Base-by-base conservation (phyloP, 2,113 vertebrate species). In the Colossoma macropomum region DNA sequence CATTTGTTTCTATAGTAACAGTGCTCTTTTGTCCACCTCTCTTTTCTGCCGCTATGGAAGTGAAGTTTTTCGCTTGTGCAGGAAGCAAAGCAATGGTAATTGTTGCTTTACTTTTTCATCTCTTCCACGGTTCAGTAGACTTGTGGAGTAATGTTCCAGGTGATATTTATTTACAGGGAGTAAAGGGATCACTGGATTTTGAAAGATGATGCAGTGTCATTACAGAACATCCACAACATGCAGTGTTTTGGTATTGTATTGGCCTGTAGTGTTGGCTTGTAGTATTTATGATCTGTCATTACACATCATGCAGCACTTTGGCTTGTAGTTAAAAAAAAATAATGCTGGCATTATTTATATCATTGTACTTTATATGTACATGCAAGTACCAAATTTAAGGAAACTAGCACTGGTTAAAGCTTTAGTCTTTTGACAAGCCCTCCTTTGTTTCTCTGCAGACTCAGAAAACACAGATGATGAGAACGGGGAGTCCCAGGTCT, bases 11-110 rank as follows among this genome's bases (percentile, higher is more conserved):
- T 84, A 82, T 85, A 85, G 87, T 88, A 87, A 88, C 85, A 79
- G 83, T 86, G 83, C 80, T 83, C 54, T 83, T 77, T 83, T 77
- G 76, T 83, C 65, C 71, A 70, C 92, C 93, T 90, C 93, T 84
- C 92, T 93, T 95, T 94, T 94, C 95, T 96, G 95, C 95, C 94
- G 94, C 95, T 95, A 96, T 93, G 95, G 95, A 96, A 96, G 95
- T 95, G 95, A 96, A 96, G 95, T 96, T 96, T 96, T 96, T 95
- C 95, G 95, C 95, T 96, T 95, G 94, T 96, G 95, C 95, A 96
- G 95, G 92, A 96, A 96, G 92, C 95, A 96, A 94, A 96, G 95
- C 92, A 96, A 96, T 93, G 96, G 96, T 96, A 96, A 88, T 92
- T 91, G 93, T 93, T 90, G 81, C 85, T 34, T 77, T 84, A n/a